Percentiles rank a stretch among this genome's conserved stretches.
phyloP scores from a whole-genome alignment of 2,888 invertebrate species.

The Gonocerus acuteangulatus region DNA sequence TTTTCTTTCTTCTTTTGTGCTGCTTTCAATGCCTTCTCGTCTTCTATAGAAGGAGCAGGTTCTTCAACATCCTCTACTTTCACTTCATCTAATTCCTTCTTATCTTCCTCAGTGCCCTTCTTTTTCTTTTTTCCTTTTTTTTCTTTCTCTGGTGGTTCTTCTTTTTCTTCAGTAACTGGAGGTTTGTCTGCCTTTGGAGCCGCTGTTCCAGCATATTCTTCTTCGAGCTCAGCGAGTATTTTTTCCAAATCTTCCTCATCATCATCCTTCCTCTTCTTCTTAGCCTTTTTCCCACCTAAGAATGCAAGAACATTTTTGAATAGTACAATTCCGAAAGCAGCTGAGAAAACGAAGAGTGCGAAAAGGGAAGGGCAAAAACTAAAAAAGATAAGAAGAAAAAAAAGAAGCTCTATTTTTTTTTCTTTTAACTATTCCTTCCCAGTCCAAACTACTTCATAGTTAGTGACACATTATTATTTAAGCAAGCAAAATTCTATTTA shows the following conservation, averaged over 20 bases:
- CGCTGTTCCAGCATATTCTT: slow-evolving; percentile 60
- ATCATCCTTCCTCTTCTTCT: slow-evolving; percentile 66
- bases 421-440: too few relatives aligned
- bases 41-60: slow-evolving; percentile 52
- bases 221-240: slow-evolving; percentile 70
- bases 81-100: slow-evolving; percentile 46
- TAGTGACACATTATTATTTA: too few relatives aligned
- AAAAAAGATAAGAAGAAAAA: too few relatives aligned
- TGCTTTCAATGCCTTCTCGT: slow-evolving; percentile 61
- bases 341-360: too few relatives aligned
- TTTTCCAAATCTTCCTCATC: slow-evolving; percentile 75
- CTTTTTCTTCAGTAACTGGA: slow-evolving; percentile 33
- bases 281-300: slow-evolving; percentile 41
- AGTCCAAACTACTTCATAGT: too few relatives aligned
- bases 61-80: slow-evolving; percentile 51
- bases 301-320: slow-evolving; percentile 2
- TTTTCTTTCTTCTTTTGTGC: slow-evolving; percentile 87
- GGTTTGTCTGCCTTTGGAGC: slow-evolving; percentile 38
- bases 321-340: too few relatives aligned
- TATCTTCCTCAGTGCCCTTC: too few relatives aligned
- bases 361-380: too few relatives aligned
- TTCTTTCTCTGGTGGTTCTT: slow-evolving; percentile 34
- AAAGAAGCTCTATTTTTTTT: too few relatives aligned
- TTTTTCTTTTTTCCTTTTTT: slow-evolving; percentile 40
- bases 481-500: too few relatives aligned